A percentile compares a stretch with the other conserved stretches of the same genome.
Conservation (phyloP, 2,888 invertebrate species). For the Tortricodes alternella region DNA sequence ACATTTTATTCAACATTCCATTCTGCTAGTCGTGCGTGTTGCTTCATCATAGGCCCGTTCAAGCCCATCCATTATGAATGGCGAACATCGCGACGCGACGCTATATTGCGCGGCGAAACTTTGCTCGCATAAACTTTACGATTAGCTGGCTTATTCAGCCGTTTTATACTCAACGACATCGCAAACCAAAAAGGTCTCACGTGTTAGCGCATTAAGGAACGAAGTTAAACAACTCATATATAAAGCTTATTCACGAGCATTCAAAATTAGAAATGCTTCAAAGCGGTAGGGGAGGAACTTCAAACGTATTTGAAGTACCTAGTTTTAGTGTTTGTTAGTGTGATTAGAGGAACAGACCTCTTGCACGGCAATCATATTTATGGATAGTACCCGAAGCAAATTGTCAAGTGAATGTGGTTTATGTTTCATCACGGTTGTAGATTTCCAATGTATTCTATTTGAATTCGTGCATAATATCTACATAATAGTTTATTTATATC, state of each 20-base stretch:
- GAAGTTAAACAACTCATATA: conserved; percentile 6
- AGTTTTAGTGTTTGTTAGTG: conserved; percentile 43
- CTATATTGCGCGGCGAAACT: conserved; percentile 40
- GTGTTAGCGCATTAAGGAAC: conserved; percentile 12
- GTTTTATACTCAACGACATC: conserved; percentile 29
- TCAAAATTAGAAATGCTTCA: conserved; percentile 38
- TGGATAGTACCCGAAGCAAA: conserved; percentile 14
- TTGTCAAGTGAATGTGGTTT: conserved; percentile 20
- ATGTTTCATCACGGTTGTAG: conserved; percentile 3
- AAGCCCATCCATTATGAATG: conserved; percentile 56
- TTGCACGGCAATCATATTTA: conserved; percentile 28
- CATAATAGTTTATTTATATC: conserved; percentile 13
- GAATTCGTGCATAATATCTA: not conserved
- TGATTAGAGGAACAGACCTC: conserved; percentile 32
- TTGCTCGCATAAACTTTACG: conserved; percentile 46
- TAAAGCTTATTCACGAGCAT: conserved; percentile 26
- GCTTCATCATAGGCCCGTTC: conserved; percentile 45
- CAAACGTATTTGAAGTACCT: conserved; percentile 44
- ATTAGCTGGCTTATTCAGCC: conserved; percentile 35
- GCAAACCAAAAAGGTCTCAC: conserved; percentile 30
- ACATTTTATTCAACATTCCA: conserved; percentile 26
- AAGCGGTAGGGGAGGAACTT: conserved; percentile 37
- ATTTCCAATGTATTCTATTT: conserved; percentile 5
- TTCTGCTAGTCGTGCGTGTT: conserved; percentile 39
- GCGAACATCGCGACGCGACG: conserved; percentile 42